A percentile compares a stretch with the other conserved stretches of the same genome.
Evolutionary conservation across 1,140 invertebrate species (phyloP).

Genomic region (Diorhabda carinulata): DNA sequence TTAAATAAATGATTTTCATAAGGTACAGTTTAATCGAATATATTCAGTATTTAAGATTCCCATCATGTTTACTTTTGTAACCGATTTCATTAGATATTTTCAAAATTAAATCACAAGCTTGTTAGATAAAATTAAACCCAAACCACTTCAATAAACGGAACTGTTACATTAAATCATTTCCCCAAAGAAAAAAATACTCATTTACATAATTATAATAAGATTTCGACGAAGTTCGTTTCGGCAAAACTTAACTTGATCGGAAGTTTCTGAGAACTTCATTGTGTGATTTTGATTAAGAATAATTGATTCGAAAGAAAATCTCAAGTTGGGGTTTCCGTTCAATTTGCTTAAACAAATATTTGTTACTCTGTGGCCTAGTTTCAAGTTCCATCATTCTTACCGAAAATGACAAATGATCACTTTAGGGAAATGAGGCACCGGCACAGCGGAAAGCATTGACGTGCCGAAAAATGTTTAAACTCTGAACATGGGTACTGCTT

Average conservation of each 20-base stretch:
- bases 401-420: background rate
- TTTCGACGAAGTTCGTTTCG: background rate
- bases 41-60: too few relatives aligned
- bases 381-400: background rate
- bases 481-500: too few relatives aligned
- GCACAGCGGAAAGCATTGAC: background rate
- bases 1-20: too few relatives aligned
- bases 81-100: too few relatives aligned
- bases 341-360: slow-evolving; percentile 1
- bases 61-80: too few relatives aligned
- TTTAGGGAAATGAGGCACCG: background rate
- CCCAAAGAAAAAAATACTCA: background rate
- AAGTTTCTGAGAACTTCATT: background rate
- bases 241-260: background rate
- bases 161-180: too few relatives aligned
- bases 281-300: background rate
- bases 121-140: too few relatives aligned
- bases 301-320: background rate
- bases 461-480: background rate
- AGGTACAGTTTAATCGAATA: too few relatives aligned
- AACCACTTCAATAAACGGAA: too few relatives aligned
- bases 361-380: background rate
- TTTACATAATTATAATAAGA: background rate
- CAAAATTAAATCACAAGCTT: too few relatives aligned
- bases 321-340: background rate